These are phyloP conservation scores for Antennarius maculatus DNA, from an alignment of 2,797 vertebrate species.

Conservation along the genomic window DNA sequence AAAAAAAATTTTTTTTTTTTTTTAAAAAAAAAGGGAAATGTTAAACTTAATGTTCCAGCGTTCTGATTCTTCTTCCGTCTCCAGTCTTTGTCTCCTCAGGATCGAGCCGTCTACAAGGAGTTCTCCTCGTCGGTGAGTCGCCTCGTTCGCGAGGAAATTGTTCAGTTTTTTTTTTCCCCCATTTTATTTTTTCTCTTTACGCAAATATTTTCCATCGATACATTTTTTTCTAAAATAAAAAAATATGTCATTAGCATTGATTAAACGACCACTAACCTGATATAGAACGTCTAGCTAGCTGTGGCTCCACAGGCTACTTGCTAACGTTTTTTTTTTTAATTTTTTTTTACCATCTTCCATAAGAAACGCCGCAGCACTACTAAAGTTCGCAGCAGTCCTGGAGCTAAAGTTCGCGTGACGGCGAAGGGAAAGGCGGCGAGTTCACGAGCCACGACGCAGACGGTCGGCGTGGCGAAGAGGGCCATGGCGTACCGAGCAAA, in stretches of 20 bases:
- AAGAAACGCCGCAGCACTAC: constrained; percentile 81
- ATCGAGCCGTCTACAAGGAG: constrained; percentile 81
- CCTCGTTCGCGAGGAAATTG: not conserved
- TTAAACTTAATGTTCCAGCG: no score
- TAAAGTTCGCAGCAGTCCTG: constrained; percentile 71
- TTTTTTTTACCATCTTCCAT: not conserved
- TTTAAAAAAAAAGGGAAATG: no score
- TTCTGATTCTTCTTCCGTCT: not conserved
- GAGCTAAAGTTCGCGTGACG: constrained; percentile 76
- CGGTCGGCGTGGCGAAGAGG: constrained; percentile 75
- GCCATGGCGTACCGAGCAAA: constrained; percentile 85
- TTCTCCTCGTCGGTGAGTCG: constrained; percentile 80
- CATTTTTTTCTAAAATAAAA: not conserved
- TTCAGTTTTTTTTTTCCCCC: not conserved
- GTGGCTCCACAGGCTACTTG: no score
- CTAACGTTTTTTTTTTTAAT: not conserved
- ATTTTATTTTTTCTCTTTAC: not conserved
- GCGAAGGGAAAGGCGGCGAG: constrained; percentile 76
- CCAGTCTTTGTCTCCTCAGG: constrained; percentile 83
- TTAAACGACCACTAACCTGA: not conserved
- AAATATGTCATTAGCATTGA: not conserved
- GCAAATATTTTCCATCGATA: not conserved
- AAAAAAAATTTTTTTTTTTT: no score
- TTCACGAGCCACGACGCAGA: constrained; percentile 61
- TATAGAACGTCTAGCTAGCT: not conserved